phyloP scores from a whole-genome alignment of 2,888 invertebrate species.

The Cataglyphis cursor region DNA sequence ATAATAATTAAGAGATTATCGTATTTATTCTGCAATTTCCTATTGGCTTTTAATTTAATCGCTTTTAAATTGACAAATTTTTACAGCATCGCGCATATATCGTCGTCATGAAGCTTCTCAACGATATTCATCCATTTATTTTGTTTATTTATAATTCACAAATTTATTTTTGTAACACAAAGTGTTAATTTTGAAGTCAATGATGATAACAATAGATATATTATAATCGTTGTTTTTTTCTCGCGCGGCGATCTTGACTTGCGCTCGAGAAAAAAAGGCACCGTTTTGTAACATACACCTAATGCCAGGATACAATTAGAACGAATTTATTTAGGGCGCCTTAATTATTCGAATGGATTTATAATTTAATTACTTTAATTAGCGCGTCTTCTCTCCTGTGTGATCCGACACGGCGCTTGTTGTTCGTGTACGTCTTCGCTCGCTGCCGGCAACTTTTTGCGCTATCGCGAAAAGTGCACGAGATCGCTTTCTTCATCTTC shows the following conservation, averaged over 20 bases:
- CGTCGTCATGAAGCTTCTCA: background rate
- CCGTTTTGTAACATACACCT: conserved; percentile 12
- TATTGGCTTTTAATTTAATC: conserved; percentile 30
- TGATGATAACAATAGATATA: background rate
- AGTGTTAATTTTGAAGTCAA: conserved; percentile 1
- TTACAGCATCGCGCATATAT: background rate
- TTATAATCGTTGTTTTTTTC: too few relatives aligned
- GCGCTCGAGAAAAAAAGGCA: conserved; percentile 39
- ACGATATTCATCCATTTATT: background rate
- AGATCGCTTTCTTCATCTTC: conserved; percentile 33
- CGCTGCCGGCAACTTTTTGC: conserved; percentile 27
- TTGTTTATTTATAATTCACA: conserved; percentile 8
- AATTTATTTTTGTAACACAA: background rate
- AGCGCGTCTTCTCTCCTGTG: conserved; percentile 49
- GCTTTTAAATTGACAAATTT: conserved; percentile 18
- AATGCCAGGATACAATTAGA: background rate
- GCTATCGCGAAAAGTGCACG: conserved; percentile 41
- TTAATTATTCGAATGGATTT: conserved; percentile 76
- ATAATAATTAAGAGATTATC: conserved; percentile 18
- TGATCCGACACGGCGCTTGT: conserved; percentile 28
- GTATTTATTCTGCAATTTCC: conserved; percentile 16
- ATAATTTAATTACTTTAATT: conserved; percentile 75
- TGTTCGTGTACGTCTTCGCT: conserved; percentile 9
- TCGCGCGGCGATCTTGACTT: background rate
- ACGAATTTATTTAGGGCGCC: conserved; percentile 49